Evolutionary conservation across 2,797 vertebrate genomes (phyloP).

Genomic region (Intellagama lesueurii): DNA sequence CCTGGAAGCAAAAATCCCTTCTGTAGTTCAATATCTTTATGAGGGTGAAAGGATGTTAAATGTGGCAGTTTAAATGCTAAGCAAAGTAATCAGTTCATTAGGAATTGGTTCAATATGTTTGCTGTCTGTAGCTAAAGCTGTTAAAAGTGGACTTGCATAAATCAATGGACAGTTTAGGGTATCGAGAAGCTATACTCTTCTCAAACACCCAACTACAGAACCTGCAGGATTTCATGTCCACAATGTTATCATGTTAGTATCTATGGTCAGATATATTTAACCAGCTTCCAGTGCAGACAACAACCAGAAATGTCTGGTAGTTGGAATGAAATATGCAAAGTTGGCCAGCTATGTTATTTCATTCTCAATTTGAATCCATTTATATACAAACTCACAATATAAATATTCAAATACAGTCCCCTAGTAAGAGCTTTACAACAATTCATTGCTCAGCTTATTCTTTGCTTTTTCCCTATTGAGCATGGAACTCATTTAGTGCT

Average conservation of each 20-base stretch:
- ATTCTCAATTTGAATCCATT: background rate
- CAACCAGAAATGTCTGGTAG: background rate
- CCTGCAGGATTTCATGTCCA: slow-evolving; percentile 30
- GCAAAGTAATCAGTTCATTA: slow-evolving; percentile 75
- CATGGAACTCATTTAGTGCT: slow-evolving; percentile 29
- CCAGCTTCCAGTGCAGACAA: background rate
- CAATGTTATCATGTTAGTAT: background rate
- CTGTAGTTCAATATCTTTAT: slow-evolving; percentile 70
- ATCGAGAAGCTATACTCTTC: slow-evolving; percentile 47
- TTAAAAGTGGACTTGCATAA: slow-evolving; percentile 53
- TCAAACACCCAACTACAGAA: background rate
- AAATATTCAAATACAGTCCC: slow-evolving; percentile 23
- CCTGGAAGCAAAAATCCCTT: slow-evolving; percentile 65
- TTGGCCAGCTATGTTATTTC: background rate
- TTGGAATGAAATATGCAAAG: background rate
- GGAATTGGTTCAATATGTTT: slow-evolving; percentile 70
- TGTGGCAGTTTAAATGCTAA: slow-evolving; percentile 72
- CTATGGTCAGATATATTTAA: background rate
- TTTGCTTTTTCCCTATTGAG: slow-evolving; percentile 45
- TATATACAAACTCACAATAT: background rate
- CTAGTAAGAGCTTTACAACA: slow-evolving; percentile 25
- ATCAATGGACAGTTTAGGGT: slow-evolving; percentile 54
- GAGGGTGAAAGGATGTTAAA: slow-evolving; percentile 70
- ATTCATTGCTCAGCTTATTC: slow-evolving; percentile 42
- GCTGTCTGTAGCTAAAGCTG: slow-evolving; percentile 52